Conservation (phyloP, 2,888 invertebrate genomes). For the Timema podura region DNA sequence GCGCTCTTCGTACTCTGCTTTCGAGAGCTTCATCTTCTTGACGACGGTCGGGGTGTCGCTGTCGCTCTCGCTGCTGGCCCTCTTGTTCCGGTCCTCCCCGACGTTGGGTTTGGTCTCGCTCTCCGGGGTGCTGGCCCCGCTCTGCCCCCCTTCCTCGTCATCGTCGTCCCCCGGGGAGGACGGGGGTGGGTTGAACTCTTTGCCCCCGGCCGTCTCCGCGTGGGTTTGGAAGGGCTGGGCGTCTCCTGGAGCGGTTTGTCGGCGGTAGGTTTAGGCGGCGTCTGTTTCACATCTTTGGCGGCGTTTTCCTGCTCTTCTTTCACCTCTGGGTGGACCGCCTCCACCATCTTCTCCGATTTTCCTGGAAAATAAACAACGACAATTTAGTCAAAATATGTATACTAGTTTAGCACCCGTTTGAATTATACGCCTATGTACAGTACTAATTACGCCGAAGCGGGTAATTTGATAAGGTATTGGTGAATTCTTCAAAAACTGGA, state of each 20-base stretch:
- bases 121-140: conserved; percentile 13
- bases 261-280: not conserved
- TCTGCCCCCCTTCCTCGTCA: conserved; percentile 12
- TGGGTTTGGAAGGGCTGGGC: too few species aligned
- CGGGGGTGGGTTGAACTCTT: conserved; percentile 11
- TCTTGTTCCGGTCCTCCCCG: conserved; percentile 18
- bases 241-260: conserved; percentile 8
- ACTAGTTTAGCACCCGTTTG: too few species aligned
- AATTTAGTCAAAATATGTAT: too few species aligned
- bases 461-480: too few species aligned
- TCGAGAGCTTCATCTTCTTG: conserved; percentile 24
- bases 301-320: not conserved
- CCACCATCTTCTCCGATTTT: conserved; percentile 1
- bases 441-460: too few species aligned
- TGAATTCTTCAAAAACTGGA: too few species aligned
- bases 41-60: conserved; percentile 24
- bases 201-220: too few species aligned
- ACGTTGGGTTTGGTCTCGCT: conserved; percentile 4
- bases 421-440: too few species aligned
- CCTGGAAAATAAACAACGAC: not conserved
- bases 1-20: conserved; percentile 27
- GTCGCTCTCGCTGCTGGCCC: conserved; percentile 28
- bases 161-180: conserved; percentile 16
- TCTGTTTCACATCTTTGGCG: not conserved
- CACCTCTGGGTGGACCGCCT: not conserved